phyloP scores from a whole-genome alignment of 2,113 vertebrate species.

The Anser brachyrhynchus region DNA sequence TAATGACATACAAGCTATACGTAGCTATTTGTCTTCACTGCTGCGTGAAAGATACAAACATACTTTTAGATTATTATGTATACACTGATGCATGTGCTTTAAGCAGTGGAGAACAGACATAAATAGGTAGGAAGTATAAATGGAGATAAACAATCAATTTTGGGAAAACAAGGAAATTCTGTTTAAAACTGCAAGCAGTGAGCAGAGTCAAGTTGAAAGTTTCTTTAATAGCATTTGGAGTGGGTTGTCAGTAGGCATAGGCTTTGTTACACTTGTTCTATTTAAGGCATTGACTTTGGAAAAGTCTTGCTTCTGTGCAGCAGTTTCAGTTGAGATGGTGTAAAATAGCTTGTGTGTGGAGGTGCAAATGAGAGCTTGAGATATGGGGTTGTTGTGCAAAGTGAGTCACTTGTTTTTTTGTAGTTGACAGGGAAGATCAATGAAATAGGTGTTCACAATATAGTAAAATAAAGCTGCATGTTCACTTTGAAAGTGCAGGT shows the following conservation, averaged over 20 bases:
- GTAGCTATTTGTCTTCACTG: neutral
- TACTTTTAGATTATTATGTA: neutral
- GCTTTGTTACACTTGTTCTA: neutral
- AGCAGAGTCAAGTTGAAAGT: neutral
- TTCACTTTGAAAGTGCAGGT: neutral
- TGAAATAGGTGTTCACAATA: neutral
- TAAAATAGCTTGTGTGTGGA: neutral
- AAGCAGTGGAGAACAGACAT: neutral
- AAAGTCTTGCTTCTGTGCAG: neutral
- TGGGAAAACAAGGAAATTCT: neutral
- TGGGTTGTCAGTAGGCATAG: neutral
- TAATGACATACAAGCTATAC: neutral
- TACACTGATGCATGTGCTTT: rapidly evolving
- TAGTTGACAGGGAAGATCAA: neutral
- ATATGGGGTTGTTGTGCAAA: neutral
- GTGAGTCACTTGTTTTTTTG: neutral
- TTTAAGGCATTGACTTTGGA: neutral
- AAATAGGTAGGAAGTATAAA: neutral
- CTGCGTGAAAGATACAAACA: neutral
- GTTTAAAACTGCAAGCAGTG: neutral
- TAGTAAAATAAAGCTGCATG: neutral
- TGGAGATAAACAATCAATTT: neutral
- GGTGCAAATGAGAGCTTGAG: neutral
- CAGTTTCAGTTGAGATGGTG: neutral
- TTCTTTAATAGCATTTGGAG: neutral